These are phyloP conservation scores for Aphidoletes aphidimyza DNA, from an alignment of 2,888 invertebrate species.

Conservation along the genomic window DNA sequence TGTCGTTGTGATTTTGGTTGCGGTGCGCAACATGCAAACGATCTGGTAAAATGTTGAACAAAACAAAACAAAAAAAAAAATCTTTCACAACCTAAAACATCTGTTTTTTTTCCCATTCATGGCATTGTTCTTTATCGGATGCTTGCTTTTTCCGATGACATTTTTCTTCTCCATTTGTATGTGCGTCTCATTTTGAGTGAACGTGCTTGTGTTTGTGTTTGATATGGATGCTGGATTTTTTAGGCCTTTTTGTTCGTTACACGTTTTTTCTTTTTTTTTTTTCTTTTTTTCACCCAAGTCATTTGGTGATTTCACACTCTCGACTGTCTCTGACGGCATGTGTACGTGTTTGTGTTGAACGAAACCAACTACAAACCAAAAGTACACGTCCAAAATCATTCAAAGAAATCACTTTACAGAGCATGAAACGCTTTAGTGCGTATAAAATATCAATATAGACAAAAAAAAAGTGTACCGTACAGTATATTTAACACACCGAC, in stretches of 20 bases:
- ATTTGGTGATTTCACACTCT: no score
- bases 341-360: neutral
- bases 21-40: neutral
- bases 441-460: no score
- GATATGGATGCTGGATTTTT: neutral
- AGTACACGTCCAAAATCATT: neutral
- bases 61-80: neutral
- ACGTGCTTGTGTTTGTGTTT: no score
- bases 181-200: no score
- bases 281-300: no score
- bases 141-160: neutral
- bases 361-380: neutral
- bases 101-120: conserved; percentile 29
- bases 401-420: no score
- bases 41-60: neutral
- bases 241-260: neutral
- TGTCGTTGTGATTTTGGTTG: neutral
- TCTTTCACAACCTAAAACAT: neutral
- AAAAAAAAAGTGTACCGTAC: no score
- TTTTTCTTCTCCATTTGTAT: neutral
- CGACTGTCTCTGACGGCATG: neutral
- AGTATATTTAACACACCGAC: no score
- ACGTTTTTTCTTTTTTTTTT: no score
- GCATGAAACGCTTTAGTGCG: no score
- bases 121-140: conserved; percentile 13